Base-by-base conservation (phyloP, 2,888 invertebrate genomes). In the Epinotia brunnichana region DNA sequence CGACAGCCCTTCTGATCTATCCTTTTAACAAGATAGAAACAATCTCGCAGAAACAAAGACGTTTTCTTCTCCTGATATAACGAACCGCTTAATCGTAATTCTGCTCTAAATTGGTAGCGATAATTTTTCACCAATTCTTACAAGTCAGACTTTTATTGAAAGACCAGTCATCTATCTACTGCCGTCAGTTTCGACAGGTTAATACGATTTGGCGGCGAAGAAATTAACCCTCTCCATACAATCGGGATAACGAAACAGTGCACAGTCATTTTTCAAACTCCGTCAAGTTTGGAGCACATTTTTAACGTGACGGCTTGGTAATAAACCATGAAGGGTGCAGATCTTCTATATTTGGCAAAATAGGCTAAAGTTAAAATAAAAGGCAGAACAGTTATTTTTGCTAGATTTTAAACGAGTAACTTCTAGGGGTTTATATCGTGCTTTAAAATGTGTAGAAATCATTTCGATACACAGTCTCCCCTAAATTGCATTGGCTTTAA, bases 1-100 rank as follows among this genome's bases (percentile, higher is more conserved):
- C 82, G 79, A 77, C 81, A 79, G 81, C 82, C 80, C 83, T 82
- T 81, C 74, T 79, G 79, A 80, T 79, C 79, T 81, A 29, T 48
- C 29, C 62, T 74, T 67, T 78, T 78, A 77, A 78, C 78, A 78
- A 74, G 75, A 82, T 76, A 75, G 48, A 60, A 61, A 76, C 51
- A 56, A 35, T 66, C 10, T 53, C 9, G 9, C 29, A 57, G 35
- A 57, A 73, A 69, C 63, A 57, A 73, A 54, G 41, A 19, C 19
- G 24, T 51, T 57, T 35, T 15, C 48, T 72, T 44, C 17, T 63
- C 3, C 48, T 48, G 15, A 61, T 24, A 11, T 54, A 24, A 53
- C 53, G 41, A 39, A 48, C 9, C 35, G 54, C 15, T 29, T 73
- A n/a, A 63, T 76, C 73, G 59, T 68, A 61, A 63, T 74, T 68